Base-by-base conservation (phyloP, 2,797 vertebrate species). In the Sebastes kiyomatsui region DNA sequence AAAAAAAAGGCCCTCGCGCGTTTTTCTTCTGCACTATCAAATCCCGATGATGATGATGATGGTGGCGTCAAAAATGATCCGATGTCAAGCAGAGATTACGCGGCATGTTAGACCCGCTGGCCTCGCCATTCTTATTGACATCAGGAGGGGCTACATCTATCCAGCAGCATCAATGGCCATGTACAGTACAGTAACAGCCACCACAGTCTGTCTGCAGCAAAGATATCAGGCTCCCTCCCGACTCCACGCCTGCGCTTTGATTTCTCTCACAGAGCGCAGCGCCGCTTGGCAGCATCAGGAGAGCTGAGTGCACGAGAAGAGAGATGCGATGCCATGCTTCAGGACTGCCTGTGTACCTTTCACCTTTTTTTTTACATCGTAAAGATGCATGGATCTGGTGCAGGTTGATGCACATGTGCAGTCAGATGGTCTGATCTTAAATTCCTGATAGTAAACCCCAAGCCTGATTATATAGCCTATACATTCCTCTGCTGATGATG, bases 241-340 rank as follows among this genome's bases (percentile, higher is more conserved):
- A 80, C 82, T 92, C 90, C 28, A 95, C 96, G 96, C 96, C 92
- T 96, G 95, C 95, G 96, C 95, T 88, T 92, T 96, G 93, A 93
- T 93, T 94, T 86, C 88, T 20, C 91, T 46, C 91, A 80, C 92
- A 85, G 87, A 76, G 92, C 87, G 91, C 92, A 93, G 88, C 87
- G 88, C 89, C 62, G 84, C 87, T 82, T 81, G 90, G 91, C 93
- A 88, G 86, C 92, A 92, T 93, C 90, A 89, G 86, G 79, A 90
- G 86, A 83, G 85, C 84, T 87, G 91, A 75, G 80, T 64, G 85
- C 82, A 68, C 46, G 77, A 42, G 35, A 75, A 42, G 13, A 42
- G 38, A 42, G 75, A 87, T 62, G 59, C 77, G 72, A 75, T 30
- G 22, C 30, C 73, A 54, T 62, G 49, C 71, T 38, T 49, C 83